These are phyloP conservation scores for Syritta pipiens DNA, from an alignment of 2,888 invertebrate species.

Conservation along the genomic window DNA sequence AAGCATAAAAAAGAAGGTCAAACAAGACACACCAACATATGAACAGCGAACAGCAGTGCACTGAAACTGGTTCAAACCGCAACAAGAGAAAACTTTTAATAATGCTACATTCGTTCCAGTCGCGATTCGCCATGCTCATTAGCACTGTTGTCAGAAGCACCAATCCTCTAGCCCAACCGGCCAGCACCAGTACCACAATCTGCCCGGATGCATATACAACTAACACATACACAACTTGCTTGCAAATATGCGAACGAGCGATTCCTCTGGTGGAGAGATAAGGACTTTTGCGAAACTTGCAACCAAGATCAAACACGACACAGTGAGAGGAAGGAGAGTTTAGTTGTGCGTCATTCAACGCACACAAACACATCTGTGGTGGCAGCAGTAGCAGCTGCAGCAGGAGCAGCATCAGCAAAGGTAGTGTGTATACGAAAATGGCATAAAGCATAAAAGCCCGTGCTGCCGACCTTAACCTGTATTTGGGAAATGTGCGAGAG, in stretches of 20 bases:
- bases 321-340: constrained; percentile 46
- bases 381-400: too few relatives aligned
- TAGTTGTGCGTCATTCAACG: constrained; percentile 32
- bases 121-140: constrained; percentile 15
- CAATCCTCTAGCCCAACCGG: too few relatives aligned
- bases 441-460: constrained; percentile 33
- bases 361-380: too few relatives aligned
- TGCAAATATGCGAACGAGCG: constrained; percentile 39
- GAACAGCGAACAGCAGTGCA: background rate
- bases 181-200: background rate
- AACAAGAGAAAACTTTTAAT: constrained; percentile 53
- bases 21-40: constrained; percentile 6
- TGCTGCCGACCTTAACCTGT: constrained; percentile 64
- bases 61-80: constrained; percentile 48
- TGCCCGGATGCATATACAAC: background rate
- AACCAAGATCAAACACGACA: constrained; percentile 40
- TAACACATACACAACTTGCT: constrained; percentile 41
- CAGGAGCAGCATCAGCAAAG: too few relatives aligned
- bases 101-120: constrained; percentile 32
- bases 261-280: constrained; percentile 18
- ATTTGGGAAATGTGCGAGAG: constrained; percentile 14
- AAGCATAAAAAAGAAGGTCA: constrained; percentile 44
- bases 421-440: background rate
- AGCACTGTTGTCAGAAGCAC: too few relatives aligned
- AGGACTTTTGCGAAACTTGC: background rate